These are phyloP conservation scores for Huso huso DNA, from an alignment of 2,797 vertebrate genomes.

Conservation along the genomic window DNA sequence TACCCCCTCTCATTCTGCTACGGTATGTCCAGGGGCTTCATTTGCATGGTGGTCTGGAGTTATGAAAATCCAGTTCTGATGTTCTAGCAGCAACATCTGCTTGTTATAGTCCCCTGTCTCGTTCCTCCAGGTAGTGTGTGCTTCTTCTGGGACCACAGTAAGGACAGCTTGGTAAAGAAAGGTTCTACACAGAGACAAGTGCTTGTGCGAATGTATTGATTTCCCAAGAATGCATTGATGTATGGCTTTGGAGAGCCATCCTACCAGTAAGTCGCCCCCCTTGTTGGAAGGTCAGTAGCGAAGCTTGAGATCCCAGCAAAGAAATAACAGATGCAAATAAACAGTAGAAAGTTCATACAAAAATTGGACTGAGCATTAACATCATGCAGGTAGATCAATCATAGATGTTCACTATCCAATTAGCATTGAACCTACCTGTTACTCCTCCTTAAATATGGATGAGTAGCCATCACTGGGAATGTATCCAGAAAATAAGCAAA, in stretches of 20 bases:
- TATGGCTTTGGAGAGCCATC: constrained; percentile 1
- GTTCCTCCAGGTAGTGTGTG: neutral
- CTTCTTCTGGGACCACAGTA: neutral
- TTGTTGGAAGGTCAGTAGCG: too few species aligned
- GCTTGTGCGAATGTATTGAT: constrained; percentile 15
- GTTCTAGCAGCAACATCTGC: neutral
- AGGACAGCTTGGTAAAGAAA: constrained; percentile 1
- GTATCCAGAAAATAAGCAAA: too few species aligned
- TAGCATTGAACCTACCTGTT: too few species aligned
- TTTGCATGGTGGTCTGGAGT: neutral
- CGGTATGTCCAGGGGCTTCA: neutral
- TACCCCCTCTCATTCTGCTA: neutral
- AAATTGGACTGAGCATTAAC: too few species aligned
- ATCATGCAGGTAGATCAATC: too few species aligned
- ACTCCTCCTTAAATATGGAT: too few species aligned
- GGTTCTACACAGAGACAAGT: constrained; percentile 5
- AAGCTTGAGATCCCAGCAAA: too few species aligned
- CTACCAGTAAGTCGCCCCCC: too few species aligned
- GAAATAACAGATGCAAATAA: too few species aligned
- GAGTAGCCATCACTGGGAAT: too few species aligned
- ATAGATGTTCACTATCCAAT: too few species aligned
- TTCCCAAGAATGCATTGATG: constrained; percentile 13
- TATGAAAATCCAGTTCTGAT: neutral
- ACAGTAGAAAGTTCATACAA: too few species aligned
- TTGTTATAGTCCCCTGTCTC: neutral